phyloP scores from a whole-genome alignment of 2,797 vertebrate species.

The Geotria australis region DNA sequence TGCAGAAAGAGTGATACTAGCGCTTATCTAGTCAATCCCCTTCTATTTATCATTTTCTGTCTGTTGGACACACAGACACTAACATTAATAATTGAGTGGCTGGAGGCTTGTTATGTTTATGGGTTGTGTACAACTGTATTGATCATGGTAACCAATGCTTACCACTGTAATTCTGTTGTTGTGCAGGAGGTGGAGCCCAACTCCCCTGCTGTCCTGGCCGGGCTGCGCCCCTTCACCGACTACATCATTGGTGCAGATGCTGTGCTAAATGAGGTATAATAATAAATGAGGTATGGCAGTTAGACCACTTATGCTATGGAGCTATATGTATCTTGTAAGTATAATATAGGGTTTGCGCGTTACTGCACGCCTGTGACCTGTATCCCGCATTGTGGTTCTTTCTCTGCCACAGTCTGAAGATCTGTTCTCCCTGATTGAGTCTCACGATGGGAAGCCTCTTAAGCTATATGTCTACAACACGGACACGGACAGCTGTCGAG shows the following conservation, averaged over 20 bases:
- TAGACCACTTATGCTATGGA: too few species aligned
- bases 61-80: too few species aligned
- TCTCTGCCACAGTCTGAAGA: slow-evolving; percentile 1
- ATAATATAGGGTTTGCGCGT: too few species aligned
- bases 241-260: slow-evolving; percentile 2
- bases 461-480: slow-evolving; percentile 2
- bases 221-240: slow-evolving; percentile 1
- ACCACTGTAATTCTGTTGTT: neutral
- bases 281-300: neutral
- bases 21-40: too few species aligned
- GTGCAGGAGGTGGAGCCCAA: slow-evolving; percentile 1
- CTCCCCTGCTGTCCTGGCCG: slow-evolving; percentile 1
- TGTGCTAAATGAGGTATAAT: slow-evolving; percentile 1
- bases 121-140: too few species aligned
- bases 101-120: too few species aligned
- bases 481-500: slow-evolving; percentile 1
- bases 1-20: too few species aligned
- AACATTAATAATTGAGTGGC: too few species aligned
- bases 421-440: slow-evolving; percentile 1
- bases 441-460: slow-evolving; percentile 1
- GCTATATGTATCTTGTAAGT: too few species aligned
- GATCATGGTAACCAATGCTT: neutral
- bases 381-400: neutral
- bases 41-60: too few species aligned
- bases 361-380: too few species aligned